Evolutionary conservation across 2,888 invertebrate species (phyloP).

Genomic region (Proisotoma minuta): DNA sequence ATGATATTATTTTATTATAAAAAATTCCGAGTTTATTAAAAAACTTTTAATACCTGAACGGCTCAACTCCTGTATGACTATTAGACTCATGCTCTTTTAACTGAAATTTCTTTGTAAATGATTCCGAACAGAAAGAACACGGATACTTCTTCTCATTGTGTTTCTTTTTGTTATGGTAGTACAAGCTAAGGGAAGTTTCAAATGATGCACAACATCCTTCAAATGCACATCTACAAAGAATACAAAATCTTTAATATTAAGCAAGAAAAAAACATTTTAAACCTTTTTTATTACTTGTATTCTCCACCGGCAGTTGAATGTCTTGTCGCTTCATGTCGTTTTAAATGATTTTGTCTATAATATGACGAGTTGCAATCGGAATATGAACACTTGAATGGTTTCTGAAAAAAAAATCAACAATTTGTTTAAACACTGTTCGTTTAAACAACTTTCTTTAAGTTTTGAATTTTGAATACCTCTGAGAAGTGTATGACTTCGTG

Average conservation of each 20-base stretch:
- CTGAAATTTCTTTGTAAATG: conserved; percentile 34
- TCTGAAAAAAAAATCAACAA: conserved; percentile 20
- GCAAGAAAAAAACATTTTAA: not conserved
- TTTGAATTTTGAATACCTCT: conserved; percentile 22
- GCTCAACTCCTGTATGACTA: conserved; percentile 24
- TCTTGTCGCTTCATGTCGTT: conserved; percentile 27
- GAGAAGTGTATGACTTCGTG: conserved; percentile 30
- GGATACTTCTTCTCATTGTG: conserved; percentile 19
- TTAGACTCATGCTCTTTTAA: conserved; percentile 40
- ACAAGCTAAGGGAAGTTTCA: conserved; percentile 26
- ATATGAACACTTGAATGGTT: conserved; percentile 34
- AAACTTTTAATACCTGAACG: conserved; percentile 29
- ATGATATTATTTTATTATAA: not conserved
- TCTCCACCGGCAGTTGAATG: conserved; percentile 1
- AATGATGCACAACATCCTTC: conserved; percentile 37
- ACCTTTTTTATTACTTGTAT: conserved; percentile 3
- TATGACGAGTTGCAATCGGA: conserved; percentile 35
- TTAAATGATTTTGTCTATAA: conserved; percentile 32
- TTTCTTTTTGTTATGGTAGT: conserved; percentile 27
- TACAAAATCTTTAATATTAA: not conserved
- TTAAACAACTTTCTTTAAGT: not conserved
- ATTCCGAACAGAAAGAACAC: conserved; percentile 34
- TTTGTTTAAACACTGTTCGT: not conserved
- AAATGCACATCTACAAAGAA: conserved; percentile 25
- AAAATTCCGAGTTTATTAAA: not conserved